These are phyloP conservation scores for Riptortus pedestris DNA, from an alignment of 1,140 invertebrate genomes.

Conservation along the genomic window DNA sequence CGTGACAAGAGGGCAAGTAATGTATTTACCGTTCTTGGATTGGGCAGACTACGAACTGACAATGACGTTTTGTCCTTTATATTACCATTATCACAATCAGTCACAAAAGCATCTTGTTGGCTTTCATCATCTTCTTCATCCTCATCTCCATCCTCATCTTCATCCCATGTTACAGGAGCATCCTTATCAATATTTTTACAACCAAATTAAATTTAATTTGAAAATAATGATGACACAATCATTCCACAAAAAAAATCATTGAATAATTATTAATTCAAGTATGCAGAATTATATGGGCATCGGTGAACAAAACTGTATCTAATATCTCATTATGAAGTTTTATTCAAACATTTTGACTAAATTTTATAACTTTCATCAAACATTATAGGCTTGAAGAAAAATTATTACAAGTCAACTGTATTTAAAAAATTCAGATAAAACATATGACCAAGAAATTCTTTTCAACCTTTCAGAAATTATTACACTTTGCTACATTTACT, in stretches of 20 bases:
- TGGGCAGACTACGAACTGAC: slow-evolving; percentile 21
- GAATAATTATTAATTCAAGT: not conserved
- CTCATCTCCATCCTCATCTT: slow-evolving; percentile 18
- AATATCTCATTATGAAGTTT: no score
- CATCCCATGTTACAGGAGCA: slow-evolving; percentile 16
- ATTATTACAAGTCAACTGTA: no score
- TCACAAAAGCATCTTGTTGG: slow-evolving; percentile 14
- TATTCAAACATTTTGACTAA: no score
- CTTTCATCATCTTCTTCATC: slow-evolving; percentile 16
- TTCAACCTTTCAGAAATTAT: no score
- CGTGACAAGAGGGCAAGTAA: not conserved
- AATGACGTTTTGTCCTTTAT: slow-evolving; percentile 19
- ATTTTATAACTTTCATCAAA: no score
- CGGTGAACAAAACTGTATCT: no score
- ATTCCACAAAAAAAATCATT: no score
- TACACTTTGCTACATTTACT: no score
- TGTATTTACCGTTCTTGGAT: slow-evolving; percentile 22
- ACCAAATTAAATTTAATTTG: not conserved
- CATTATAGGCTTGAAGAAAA: no score
- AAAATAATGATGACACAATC: not conserved
- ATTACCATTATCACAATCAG: slow-evolving; percentile 24
- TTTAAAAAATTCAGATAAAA: no score
- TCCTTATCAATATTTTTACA: slow-evolving; percentile 19
- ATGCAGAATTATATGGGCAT: no score
- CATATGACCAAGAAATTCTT: no score